phyloP scores from a whole-genome alignment of 1,140 invertebrate genomes.

The Linepithema humile region DNA sequence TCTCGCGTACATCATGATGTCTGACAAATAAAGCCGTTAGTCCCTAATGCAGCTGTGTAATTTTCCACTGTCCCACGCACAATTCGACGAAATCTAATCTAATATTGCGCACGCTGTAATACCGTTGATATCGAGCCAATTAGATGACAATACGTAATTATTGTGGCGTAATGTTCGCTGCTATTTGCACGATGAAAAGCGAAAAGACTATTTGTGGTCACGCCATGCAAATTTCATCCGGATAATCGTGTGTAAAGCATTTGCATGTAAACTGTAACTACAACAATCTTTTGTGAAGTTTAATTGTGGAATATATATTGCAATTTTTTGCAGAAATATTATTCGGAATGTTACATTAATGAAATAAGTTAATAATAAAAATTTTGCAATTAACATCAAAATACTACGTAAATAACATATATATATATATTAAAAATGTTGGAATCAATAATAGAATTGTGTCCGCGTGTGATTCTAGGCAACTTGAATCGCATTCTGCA shows the following conservation, averaged over 20 bases:
- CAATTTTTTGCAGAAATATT: not conserved
- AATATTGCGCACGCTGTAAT: constrained; percentile 44
- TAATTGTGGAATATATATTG: not conserved
- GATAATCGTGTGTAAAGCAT: constrained; percentile 20
- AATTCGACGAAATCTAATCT: constrained; percentile 55
- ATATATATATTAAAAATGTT: not conserved
- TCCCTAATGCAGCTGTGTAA: constrained; percentile 34
- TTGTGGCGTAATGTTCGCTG: constrained; percentile 45
- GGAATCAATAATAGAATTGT: not conserved
- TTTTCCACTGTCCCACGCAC: constrained; percentile 46
- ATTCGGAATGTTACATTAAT: not conserved
- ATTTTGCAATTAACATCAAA: constrained; percentile 7
- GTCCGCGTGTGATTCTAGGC: too few species aligned
- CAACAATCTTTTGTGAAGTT: not conserved
- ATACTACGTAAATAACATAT: not conserved
- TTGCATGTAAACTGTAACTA: constrained; percentile 2
- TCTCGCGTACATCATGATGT: not conserved
- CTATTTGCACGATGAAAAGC: constrained; percentile 43
- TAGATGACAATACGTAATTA: constrained; percentile 58
- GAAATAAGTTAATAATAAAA: not conserved
- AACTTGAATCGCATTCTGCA: not conserved
- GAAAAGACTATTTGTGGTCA: constrained; percentile 39
- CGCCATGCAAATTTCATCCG: constrained; percentile 23
- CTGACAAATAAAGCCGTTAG: constrained; percentile 24
- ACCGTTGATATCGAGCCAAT: constrained; percentile 50